Base-by-base conservation (phyloP, 2,888 invertebrate genomes). In the Hyposoter didymator region DNA sequence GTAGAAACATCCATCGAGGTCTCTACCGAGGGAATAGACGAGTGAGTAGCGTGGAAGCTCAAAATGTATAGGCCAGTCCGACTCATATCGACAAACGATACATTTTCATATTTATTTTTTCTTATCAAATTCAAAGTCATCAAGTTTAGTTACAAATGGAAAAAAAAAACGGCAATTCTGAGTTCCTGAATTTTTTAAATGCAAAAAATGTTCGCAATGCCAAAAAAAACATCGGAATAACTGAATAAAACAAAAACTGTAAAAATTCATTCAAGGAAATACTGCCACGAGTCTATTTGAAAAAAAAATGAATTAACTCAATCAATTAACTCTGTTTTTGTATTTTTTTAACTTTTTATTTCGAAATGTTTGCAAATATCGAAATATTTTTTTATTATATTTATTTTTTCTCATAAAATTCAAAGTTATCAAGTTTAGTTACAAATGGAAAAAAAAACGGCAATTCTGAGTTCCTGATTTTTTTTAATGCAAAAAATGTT, bases 1-100 rank as follows among this genome's bases (percentile, higher is more conserved):
- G 78, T 82, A 70, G 75, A 39, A 84, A 85, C 84, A 88, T 86
- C 85, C 84, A 87, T 86, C 84, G 82, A 80, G 82, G 78, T 76
- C 84, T 80, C 67, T 32, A 70, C 59, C 76, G 82, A 78, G 82
- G 78, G 87, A 73, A 74, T 78, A 84, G 67, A 83, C 55, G 66
- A 74, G 82, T 49, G 70, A 78, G 79, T 72, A 73, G 72, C 69
- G 74, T 49, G 52, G 70, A 76, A 70, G 52, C 32, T 70, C 55
- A 72, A 62, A n/a, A 49, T 32, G 78, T 39, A 59, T 19, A 59
- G 14, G 32, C 19, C 67, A 59, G 17, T 74, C 22, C 59, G 28
- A 28, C 59, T 59, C 59, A 28, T 14, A 28, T 59, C 59, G 59
- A 59, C 59, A 5, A 14, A 22, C 3, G 22, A 55, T 28, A 4